Evolutionary conservation across 1,140 invertebrate genomes (phyloP).

Genomic region (Cydia amplana): DNA sequence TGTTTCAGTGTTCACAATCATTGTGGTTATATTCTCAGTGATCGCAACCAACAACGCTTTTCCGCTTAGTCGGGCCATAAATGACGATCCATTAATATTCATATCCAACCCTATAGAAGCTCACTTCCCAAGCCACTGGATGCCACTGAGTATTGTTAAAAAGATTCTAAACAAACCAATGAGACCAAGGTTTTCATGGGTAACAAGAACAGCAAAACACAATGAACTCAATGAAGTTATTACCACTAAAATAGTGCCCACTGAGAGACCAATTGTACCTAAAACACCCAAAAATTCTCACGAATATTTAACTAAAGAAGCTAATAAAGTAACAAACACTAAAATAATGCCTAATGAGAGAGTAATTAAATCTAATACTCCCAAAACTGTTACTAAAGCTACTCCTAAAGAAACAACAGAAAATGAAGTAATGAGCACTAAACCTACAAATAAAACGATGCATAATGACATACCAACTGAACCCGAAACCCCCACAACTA

Average conservation of each 20-base stretch:
- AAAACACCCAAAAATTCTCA: not conserved
- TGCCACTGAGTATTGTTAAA: constrained; percentile 3
- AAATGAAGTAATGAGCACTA: too few relatives aligned
- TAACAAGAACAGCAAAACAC: not conserved
- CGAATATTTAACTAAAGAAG: too few relatives aligned
- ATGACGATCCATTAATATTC: not conserved
- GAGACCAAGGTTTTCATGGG: too few relatives aligned
- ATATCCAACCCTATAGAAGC: constrained; percentile 38
- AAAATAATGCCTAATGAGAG: too few relatives aligned
- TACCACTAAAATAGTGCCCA: not conserved
- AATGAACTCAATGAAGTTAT: not conserved
- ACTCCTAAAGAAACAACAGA: too few relatives aligned
- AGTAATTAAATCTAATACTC: too few relatives aligned
- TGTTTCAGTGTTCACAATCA: not conserved
- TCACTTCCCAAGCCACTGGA: constrained; percentile 3
- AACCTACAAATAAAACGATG: too few relatives aligned
- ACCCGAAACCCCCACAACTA: too few relatives aligned
- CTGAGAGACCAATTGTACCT: not conserved
- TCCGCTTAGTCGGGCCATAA: not conserved
- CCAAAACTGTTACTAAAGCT: too few relatives aligned
- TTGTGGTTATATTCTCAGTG: not conserved
- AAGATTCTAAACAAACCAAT: not conserved
- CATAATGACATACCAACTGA: too few relatives aligned
- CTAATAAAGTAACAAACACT: too few relatives aligned
- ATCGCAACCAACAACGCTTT: not conserved